Percentiles rank a stretch among this genome's conserved stretches.
These are phyloP conservation scores for Pristionchus exspectatus DNA, from an alignment of 2,888 invertebrate species.

Conservation along the genomic window DNA sequence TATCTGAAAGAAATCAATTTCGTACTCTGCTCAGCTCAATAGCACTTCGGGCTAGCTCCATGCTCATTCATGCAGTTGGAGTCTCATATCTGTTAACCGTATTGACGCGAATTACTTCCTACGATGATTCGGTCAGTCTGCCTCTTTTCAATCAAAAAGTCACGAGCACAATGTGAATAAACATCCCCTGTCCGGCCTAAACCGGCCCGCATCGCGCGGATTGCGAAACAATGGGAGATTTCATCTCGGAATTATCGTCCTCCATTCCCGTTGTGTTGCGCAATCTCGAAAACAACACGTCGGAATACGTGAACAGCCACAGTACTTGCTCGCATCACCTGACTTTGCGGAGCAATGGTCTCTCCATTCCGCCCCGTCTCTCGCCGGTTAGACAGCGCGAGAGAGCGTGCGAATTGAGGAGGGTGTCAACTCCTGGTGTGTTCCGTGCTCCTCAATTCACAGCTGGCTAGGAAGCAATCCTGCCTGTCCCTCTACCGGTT, in stretches of 20 bases:
- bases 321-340: background rate
- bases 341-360: background rate
- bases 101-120: no score
- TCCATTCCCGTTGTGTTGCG: background rate
- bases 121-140: no score
- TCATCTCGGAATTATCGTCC: background rate
- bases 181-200: background rate
- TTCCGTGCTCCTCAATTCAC: background rate
- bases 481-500: background rate
- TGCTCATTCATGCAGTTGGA: background rate
- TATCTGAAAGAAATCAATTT: slow-evolving; percentile 60
- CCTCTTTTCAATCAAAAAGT: background rate
- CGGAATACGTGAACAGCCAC: background rate
- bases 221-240: slow-evolving; percentile 23
- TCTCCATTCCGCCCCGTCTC: no score
- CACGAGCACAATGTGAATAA: background rate
- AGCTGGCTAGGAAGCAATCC: background rate
- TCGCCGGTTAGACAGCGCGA: no score
- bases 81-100: no score
- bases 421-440: background rate
- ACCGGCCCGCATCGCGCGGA: background rate
- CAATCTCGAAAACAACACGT: background rate
- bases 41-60: background rate
- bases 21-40: background rate
- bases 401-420: no score